Base-by-base conservation (phyloP, 2,797 vertebrate genomes). In the Onychomys torridus region DNA sequence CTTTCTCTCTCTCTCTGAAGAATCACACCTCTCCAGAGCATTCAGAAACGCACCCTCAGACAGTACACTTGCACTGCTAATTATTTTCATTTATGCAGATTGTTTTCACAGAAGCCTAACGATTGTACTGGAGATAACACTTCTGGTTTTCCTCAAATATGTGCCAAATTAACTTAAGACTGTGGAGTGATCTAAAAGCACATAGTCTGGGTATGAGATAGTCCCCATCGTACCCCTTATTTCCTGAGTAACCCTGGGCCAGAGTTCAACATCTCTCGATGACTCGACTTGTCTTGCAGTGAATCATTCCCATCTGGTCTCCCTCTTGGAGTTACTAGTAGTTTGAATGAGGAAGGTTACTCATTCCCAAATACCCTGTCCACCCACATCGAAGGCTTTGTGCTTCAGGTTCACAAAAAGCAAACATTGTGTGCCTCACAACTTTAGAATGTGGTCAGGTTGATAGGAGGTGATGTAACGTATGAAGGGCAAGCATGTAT, bases 41-140 rank as follows among this genome's bases (percentile, higher is more conserved):
- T 46, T 63, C 63, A 75, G 93, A 89, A 85, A 46, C 0, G 3
- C 17, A 2, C 7, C 40, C 79, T 59, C 29, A 6, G 5, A 19
- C 49, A 37, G 46, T 46, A 63, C 34, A 43, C n/a, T 23, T 78
- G 40, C 0, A 25, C 4, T 46, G 67, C 78, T 76, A 76, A 76
- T 86, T 82, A 67, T 37, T 57, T 43, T 40, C 83, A 2, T 75
- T 67, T 77, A 11, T 21, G 40, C 57, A 92, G 75, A 25, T 73
- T 81, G 63, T 95, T 76, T 85, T 91, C 91, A 27, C n/a, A 59
- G 46, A 67, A 67, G 71, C 73, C 85, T 69, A 57, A 57, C 89
- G 37, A 69, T 85, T 14, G 13, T 32, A 4, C 78, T 25, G 55
- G 59, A 76, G 90, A 87, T 32, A 23, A 57, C 52, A 23, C 73